These are phyloP conservation scores for Vanessa atalanta DNA, from an alignment of 1,140 invertebrate species.

Conservation along the genomic window DNA sequence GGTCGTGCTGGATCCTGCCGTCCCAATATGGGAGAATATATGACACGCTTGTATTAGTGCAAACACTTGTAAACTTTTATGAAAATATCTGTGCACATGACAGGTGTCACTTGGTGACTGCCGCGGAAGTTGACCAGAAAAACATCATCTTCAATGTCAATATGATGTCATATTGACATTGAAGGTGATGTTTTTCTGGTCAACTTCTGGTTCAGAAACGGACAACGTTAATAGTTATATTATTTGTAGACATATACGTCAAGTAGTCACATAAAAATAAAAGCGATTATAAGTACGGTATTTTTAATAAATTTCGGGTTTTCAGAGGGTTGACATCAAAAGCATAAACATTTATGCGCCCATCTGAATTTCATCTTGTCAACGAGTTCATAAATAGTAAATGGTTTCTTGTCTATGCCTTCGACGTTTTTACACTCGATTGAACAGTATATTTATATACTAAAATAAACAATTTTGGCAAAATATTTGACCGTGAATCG, in stretches of 20 bases:
- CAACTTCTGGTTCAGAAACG: too few relatives aligned
- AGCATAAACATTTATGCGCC: constrained; percentile 58
- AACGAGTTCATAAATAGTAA: constrained; percentile 60
- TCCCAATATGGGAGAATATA: too few relatives aligned
- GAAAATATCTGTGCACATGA: too few relatives aligned
- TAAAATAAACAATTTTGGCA: neutral
- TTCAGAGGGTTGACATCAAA: constrained; percentile 56
- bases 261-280: neutral
- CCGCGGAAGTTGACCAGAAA: too few relatives aligned
- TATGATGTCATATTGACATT: too few relatives aligned
- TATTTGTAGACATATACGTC: neutral
- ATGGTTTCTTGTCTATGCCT: constrained; percentile 37
- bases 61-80: too few relatives aligned
- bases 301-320: constrained; percentile 39
- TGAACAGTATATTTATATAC: constrained; percentile 4
- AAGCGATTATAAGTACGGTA: neutral
- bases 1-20: too few relatives aligned
- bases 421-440: constrained; percentile 30
- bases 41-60: too few relatives aligned
- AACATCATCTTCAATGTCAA: too few relatives aligned
- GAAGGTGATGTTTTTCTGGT: too few relatives aligned
- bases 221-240: too few relatives aligned
- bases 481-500: neutral
- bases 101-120: too few relatives aligned
- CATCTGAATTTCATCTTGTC: constrained; percentile 64